phyloP scores from a whole-genome alignment of 2,797 vertebrate genomes.

The Crocodylus rhombifer region DNA sequence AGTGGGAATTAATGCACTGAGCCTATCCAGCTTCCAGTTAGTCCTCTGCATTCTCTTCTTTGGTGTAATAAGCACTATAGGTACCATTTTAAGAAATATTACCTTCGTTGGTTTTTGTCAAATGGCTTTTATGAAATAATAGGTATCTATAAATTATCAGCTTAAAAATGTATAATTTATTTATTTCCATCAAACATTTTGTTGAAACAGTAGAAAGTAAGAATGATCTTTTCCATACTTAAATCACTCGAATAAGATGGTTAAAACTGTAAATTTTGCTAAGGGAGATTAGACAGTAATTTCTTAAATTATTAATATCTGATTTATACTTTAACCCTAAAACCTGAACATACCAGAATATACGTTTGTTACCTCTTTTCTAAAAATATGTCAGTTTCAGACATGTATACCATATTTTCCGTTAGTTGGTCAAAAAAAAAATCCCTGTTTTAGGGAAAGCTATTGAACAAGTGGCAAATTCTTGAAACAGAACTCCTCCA shows the following conservation, averaged over 20 bases:
- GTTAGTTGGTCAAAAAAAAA: not conserved
- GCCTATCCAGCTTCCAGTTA: not conserved
- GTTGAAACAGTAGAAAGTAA: not conserved
- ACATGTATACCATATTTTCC: fast-evolving
- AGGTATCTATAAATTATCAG: not conserved
- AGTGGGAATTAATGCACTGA: not conserved
- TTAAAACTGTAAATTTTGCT: not conserved
- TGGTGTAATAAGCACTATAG: not conserved
- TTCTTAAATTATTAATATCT: not conserved
- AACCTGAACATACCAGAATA: not conserved
- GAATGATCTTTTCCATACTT: not conserved
- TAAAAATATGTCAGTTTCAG: not conserved
- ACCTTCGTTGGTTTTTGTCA: not conserved
- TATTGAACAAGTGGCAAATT: not conserved
- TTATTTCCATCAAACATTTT: not conserved
- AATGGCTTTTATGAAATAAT: not conserved
- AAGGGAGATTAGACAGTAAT: not conserved
- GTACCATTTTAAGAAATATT: not conserved
- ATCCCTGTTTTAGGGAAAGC: not conserved
- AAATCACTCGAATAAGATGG: not conserved
- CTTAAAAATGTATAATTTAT: not conserved
- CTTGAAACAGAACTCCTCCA: not conserved
- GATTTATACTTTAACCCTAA: not conserved
- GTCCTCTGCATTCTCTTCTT: not conserved
- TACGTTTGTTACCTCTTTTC: not conserved